Evolutionary conservation across 1,140 invertebrate species (phyloP).

Genomic region (Zeugodacus cucurbitae): DNA sequence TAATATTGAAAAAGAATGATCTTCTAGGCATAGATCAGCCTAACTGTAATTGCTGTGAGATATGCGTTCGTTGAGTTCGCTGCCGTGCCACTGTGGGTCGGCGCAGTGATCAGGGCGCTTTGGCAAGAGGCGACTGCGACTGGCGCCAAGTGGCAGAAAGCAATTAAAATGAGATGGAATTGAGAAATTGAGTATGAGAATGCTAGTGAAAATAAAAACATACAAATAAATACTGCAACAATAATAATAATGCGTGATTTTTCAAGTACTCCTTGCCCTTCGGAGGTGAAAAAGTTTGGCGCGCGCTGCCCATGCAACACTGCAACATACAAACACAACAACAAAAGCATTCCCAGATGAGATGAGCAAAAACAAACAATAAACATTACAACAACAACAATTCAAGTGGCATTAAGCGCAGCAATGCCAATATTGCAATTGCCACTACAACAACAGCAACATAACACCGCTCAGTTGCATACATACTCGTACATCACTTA

Average conservation of each 20-base stretch:
- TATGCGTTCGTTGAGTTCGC: not conserved
- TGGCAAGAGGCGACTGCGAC: not conserved
- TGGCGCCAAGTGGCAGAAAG: not conserved
- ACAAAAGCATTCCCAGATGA: too few species aligned
- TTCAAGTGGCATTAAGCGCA: not conserved
- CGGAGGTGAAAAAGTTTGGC: not conserved
- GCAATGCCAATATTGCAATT: constrained; percentile 14
- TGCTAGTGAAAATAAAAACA: not conserved
- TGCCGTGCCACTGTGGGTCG: not conserved
- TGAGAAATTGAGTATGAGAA: not conserved
- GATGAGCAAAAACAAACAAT: not conserved
- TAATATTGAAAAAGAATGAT: not conserved
- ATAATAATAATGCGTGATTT: not conserved
- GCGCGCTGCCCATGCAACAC: not conserved
- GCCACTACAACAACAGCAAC: not conserved
- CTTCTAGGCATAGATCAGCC: not conserved
- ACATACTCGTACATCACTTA: too few species aligned
- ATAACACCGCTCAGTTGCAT: not conserved
- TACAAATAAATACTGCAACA: not conserved
- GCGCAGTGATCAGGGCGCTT: not conserved
- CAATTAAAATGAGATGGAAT: not conserved
- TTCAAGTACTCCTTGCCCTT: not conserved
- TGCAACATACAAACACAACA: not conserved
- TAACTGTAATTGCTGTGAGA: constrained; percentile 12
- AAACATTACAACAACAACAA: constrained; percentile 15